Conservation (phyloP, 2,888 invertebrate genomes). For the Gonocerus acuteangulatus region DNA sequence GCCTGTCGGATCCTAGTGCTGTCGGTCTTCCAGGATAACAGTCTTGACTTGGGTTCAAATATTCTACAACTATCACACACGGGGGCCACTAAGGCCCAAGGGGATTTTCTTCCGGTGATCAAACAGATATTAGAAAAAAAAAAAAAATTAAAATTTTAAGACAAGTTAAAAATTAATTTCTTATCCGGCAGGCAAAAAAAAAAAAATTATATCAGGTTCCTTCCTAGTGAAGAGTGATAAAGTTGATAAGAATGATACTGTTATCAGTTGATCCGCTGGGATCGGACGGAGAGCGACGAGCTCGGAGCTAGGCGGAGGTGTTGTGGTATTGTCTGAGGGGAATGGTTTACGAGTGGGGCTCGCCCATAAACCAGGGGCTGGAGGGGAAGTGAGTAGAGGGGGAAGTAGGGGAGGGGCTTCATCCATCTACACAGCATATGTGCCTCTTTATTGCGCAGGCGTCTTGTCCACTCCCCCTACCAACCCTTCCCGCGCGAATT, state of each 20-base stretch:
- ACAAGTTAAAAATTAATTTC: no score
- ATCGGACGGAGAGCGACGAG: neutral
- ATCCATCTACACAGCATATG: constrained; percentile 30
- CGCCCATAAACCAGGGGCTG: constrained; percentile 32
- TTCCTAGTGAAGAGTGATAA: no score
- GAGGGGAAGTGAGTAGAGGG: constrained; percentile 23
- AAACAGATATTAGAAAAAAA: neutral
- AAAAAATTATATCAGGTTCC: neutral
- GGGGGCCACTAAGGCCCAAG: no score
- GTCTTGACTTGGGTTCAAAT: neutral
- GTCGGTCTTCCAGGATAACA: neutral
- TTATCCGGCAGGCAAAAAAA: neutral
- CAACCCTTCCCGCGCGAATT: constrained; percentile 2
- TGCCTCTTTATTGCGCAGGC: constrained; percentile 36
- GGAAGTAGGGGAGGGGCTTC: constrained; percentile 25
- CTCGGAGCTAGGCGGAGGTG: neutral
- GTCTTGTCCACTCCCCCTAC: constrained; percentile 31
- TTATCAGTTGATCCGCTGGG: no score
- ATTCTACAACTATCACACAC: neutral
- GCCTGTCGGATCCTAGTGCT: neutral
- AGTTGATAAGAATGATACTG: no score
- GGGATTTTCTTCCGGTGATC: no score
- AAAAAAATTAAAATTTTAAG: no score
- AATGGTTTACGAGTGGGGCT: constrained; percentile 22
- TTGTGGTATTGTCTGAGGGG: constrained; percentile 25